These are phyloP conservation scores for Celastrina argiolus DNA, from an alignment of 2,888 invertebrate species.

Conservation along the genomic window DNA sequence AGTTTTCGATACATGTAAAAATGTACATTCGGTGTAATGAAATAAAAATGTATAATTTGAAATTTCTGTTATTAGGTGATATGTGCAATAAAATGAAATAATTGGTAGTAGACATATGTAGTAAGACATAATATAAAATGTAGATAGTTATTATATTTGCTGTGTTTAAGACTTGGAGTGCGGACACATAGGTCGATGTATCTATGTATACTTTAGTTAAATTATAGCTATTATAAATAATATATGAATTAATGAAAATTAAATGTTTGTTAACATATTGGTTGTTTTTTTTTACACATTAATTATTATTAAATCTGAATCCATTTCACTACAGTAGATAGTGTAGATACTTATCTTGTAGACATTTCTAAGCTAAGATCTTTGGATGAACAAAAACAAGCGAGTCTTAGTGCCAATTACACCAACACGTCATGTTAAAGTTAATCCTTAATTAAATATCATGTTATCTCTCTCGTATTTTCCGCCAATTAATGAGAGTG, in stretches of 20 bases:
- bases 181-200: slow-evolving; percentile 52
- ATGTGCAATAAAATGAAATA: slow-evolving; percentile 70
- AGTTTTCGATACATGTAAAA: slow-evolving; percentile 14
- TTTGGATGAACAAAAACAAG: too few species aligned
- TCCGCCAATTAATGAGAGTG: too few species aligned
- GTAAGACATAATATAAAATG: slow-evolving; percentile 46
- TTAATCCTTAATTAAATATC: too few species aligned
- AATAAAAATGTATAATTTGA: slow-evolving; percentile 25
- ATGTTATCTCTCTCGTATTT: too few species aligned
- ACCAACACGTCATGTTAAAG: too few species aligned
- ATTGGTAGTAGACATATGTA: slow-evolving; percentile 50
- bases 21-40: slow-evolving; percentile 20
- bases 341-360: too few species aligned
- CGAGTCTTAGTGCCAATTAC: too few species aligned
- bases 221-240: slow-evolving; percentile 74
- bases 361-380: too few species aligned
- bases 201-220: slow-evolving; percentile 63
- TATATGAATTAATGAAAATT: slow-evolving; percentile 76
- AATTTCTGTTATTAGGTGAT: slow-evolving; percentile 41
- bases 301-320: neutral
- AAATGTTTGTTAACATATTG: slow-evolving; percentile 74
- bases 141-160: slow-evolving; percentile 53
- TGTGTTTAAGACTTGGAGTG: slow-evolving; percentile 49
- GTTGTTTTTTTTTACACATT: slow-evolving; percentile 38
- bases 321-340: too few species aligned